phyloP scores from a whole-genome alignment of 2,113 vertebrate genomes.

The Paradisaea rubra region DNA sequence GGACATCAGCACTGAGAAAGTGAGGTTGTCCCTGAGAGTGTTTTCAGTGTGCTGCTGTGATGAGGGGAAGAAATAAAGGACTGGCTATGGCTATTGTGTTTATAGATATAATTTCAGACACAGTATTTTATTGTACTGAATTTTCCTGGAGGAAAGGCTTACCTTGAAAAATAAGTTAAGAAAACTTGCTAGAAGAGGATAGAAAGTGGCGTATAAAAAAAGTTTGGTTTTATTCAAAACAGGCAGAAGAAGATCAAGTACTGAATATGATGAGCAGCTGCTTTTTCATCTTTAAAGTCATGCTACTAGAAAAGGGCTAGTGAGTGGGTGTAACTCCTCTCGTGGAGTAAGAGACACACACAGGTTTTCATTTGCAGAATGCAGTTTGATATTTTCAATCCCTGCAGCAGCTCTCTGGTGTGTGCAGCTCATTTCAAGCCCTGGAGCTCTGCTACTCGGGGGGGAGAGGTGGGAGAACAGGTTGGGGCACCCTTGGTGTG shows the following conservation, averaged over 20 bases:
- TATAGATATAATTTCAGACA: neutral
- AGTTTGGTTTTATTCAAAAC: neutral
- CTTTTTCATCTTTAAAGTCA: neutral
- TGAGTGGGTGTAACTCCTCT: neutral
- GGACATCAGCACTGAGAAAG: neutral
- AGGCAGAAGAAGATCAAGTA: constrained; percentile 20
- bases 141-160: neutral
- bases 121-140: neutral
- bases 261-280: neutral
- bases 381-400: neutral
- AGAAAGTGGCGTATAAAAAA: neutral
- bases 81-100: neutral
- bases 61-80: neutral
- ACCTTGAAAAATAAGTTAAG: neutral
- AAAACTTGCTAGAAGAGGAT: neutral
- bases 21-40: neutral
- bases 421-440: neutral
- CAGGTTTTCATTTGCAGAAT: neutral
- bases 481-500: neutral
- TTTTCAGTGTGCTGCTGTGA: neutral
- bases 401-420: neutral
- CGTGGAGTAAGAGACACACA: neutral
- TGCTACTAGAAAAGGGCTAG: neutral
- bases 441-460: neutral
- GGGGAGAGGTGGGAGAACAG: neutral